phyloP scores from a whole-genome alignment of 1,140 invertebrate genomes.

The Halotydeus destructor region DNA sequence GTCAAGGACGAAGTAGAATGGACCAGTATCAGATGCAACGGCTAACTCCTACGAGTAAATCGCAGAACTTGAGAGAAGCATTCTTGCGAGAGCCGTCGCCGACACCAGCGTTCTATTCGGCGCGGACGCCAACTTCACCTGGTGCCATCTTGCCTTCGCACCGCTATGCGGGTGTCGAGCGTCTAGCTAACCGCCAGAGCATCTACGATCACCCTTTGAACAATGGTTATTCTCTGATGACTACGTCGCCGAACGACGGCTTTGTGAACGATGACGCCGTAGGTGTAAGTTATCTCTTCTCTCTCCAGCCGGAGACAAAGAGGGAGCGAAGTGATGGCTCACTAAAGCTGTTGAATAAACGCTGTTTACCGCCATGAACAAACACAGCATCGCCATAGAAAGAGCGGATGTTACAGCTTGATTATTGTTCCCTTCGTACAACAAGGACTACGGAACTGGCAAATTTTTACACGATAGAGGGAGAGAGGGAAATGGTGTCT shows the following conservation, averaged over 20 bases:
- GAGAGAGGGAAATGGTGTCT: too few relatives aligned
- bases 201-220: conserved; percentile 24
- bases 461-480: too few relatives aligned
- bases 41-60: too few relatives aligned
- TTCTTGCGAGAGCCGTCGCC: background rate
- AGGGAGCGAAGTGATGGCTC: background rate
- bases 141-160: conserved; percentile 17
- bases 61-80: background rate
- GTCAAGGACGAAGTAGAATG: too few relatives aligned
- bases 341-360: background rate
- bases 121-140: conserved; percentile 1
- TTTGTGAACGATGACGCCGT: background rate
- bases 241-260: background rate
- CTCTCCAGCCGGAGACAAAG: background rate
- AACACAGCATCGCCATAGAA: conserved; percentile 12
- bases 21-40: too few relatives aligned
- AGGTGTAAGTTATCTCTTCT: background rate
- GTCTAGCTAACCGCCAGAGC: conserved; percentile 42
- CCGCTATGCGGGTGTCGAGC: conserved; percentile 40
- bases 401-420: too few relatives aligned
- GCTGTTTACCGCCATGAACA: conserved; percentile 7
- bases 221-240: too few relatives aligned
- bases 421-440: too few relatives aligned
- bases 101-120: background rate
- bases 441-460: too few relatives aligned